These are phyloP conservation scores for Drosophila bocqueti DNA, from an alignment of 1,140 invertebrate species.

Conservation along the genomic window DNA sequence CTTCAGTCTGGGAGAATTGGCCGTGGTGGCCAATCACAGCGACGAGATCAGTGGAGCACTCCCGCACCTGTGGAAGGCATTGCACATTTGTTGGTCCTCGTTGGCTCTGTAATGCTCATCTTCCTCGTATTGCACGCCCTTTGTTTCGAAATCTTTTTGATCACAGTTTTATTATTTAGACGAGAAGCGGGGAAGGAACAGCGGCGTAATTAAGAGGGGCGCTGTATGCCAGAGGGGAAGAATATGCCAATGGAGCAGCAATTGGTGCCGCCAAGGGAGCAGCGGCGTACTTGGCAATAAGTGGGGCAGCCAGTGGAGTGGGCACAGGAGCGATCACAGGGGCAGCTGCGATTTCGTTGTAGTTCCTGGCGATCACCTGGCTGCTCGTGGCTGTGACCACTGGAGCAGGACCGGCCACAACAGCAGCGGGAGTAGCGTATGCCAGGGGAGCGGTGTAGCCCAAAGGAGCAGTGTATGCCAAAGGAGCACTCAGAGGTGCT, in stretches of 20 bases:
- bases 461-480: slow-evolving; percentile 46
- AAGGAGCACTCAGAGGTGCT: slow-evolving; percentile 51
- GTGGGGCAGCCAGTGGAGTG: slow-evolving; percentile 34
- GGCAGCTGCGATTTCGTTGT: slow-evolving; percentile 82
- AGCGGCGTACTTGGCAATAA: slow-evolving; percentile 49
- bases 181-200: not conserved
- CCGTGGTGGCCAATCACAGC: not conserved
- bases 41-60: not conserved
- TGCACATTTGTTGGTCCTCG: not conserved
- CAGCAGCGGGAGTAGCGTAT: slow-evolving; percentile 57
- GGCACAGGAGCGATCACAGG: slow-evolving; percentile 65
- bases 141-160: not conserved
- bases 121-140: not conserved
- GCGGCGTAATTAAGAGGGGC: slow-evolving; percentile 3
- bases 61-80: not conserved
- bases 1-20: not conserved
- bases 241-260: slow-evolving; percentile 33
- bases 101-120: not conserved
- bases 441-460: slow-evolving; percentile 54
- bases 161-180: slow-evolving; percentile 6
- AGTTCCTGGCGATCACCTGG: slow-evolving; percentile 85
- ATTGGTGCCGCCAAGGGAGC: slow-evolving; percentile 48
- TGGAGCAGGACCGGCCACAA: slow-evolving; percentile 72
- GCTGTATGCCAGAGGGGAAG: slow-evolving; percentile 14
- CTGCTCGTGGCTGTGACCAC: slow-evolving; percentile 85